These are phyloP conservation scores for Phalanger gymnotis DNA, from an alignment of 2,797 vertebrate genomes.

Conservation along the genomic window DNA sequence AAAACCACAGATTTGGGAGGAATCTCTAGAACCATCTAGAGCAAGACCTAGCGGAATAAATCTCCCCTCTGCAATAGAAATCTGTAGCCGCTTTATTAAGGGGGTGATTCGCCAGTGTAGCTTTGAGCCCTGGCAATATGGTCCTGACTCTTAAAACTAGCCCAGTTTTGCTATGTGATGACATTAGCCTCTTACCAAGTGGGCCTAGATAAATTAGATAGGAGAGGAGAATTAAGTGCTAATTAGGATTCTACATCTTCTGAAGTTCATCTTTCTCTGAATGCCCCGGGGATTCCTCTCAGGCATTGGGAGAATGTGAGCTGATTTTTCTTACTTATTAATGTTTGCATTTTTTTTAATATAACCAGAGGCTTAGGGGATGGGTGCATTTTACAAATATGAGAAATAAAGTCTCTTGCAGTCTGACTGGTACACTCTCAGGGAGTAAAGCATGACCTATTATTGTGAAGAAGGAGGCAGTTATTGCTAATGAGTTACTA, in stretches of 20 bases:
- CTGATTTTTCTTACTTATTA: conserved; percentile 57
- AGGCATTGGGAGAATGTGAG: conserved; percentile 43
- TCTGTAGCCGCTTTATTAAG: conserved; percentile 41
- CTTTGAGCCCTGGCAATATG: not conserved
- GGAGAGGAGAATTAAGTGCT: conserved; percentile 28
- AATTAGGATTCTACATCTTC: conserved; percentile 57
- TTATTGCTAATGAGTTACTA: conserved; percentile 68
- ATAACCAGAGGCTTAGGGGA: conserved; percentile 23
- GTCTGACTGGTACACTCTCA: conserved; percentile 31
- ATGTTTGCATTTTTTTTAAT: conserved; percentile 61
- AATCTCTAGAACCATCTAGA: not conserved
- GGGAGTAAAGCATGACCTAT: conserved; percentile 12
- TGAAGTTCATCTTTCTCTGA: conserved; percentile 36
- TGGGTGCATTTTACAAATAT: conserved; percentile 51
- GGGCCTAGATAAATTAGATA: conserved; percentile 51
- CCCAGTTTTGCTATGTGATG: conserved; percentile 16
- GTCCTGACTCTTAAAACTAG: conserved; percentile 23
- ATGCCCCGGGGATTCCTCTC: conserved; percentile 50
- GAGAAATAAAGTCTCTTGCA: conserved; percentile 47
- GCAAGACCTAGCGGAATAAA: not conserved
- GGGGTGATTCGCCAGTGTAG: not conserved
- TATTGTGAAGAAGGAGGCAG: conserved; percentile 64
- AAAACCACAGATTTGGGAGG: not conserved
- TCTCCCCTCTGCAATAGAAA: conserved; percentile 11
- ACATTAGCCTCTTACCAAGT: conserved; percentile 60